These are phyloP conservation scores for Elanus axillaris DNA, from an alignment of 2,113 vertebrate species.

Conservation along the genomic window DNA sequence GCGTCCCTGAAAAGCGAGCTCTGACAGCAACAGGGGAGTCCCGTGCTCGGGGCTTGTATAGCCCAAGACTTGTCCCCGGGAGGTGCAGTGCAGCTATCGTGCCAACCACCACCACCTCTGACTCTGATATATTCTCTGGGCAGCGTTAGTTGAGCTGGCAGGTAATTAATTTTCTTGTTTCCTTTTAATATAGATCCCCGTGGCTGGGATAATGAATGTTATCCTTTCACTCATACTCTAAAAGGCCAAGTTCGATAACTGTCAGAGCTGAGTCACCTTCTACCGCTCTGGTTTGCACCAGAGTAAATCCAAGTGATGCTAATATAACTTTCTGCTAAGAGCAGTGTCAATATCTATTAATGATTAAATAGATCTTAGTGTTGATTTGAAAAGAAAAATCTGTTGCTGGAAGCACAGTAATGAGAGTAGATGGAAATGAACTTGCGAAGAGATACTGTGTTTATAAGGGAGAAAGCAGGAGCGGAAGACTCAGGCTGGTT, in stretches of 20 bases:
- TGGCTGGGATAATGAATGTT: not conserved
- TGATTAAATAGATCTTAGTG: not conserved
- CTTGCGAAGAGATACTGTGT: not conserved
- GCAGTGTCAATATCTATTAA: not conserved
- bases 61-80: not conserved
- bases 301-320: not conserved
- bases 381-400: not conserved
- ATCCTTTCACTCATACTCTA: not conserved
- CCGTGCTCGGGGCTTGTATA: accelerated
- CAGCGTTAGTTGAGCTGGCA: not conserved
- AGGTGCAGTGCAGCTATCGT: not conserved
- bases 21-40: too few relatives aligned
- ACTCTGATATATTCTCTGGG: not conserved
- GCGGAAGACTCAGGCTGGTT: not conserved
- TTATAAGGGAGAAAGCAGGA: not conserved
- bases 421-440: not conserved
- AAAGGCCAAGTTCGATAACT: not conserved
- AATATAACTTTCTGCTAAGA: not conserved
- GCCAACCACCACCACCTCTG: too few relatives aligned
- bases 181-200: not conserved
- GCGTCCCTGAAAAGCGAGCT: not conserved
- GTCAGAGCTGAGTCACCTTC: not conserved
- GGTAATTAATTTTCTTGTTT: not conserved
- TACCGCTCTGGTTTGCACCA: not conserved
- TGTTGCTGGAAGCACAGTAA: not conserved